These are phyloP conservation scores for Kobus ellipsiprymnus DNA, from an alignment of 2,113 vertebrate species.

Conservation along the genomic window DNA sequence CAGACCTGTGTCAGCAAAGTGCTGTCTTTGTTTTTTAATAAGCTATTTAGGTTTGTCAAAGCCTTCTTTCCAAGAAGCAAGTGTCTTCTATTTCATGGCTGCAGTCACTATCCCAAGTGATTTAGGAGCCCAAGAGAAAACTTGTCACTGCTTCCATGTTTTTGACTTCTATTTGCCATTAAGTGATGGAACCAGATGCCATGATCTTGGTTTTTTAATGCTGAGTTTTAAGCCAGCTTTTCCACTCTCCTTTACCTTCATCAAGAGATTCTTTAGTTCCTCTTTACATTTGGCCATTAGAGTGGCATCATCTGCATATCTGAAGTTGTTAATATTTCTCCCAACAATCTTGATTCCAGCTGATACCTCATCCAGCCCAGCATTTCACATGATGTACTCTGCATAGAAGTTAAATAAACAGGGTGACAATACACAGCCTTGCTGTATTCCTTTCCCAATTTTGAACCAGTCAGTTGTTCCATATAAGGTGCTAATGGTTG, in stretches of 20 bases:
- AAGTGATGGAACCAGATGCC: not conserved
- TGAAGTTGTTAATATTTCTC: not conserved
- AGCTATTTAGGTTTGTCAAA: not conserved
- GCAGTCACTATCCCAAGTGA: not conserved
- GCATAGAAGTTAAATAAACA: not conserved
- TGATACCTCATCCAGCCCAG: not conserved
- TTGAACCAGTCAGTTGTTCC: not conserved
- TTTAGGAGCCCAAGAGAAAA: not conserved
- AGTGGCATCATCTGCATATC: not conserved
- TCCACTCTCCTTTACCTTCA: not conserved
- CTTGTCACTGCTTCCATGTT: not conserved
- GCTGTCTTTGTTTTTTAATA: not conserved
- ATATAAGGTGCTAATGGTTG: not conserved
- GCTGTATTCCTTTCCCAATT: not conserved
- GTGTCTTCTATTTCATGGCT: not conserved
- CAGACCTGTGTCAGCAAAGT: not conserved
- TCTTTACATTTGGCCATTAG: not conserved
- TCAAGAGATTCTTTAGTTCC: not conserved
- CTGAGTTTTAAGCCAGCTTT: not conserved
- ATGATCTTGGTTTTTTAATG: not conserved
- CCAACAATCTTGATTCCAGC: not conserved
- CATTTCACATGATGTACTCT: not conserved
- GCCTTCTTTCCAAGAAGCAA: not conserved
- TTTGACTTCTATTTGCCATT: not conserved
- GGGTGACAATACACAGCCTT: not conserved